Conservation (phyloP, 2,797 vertebrate genomes). For the Coracias cyanogaster region DNA sequence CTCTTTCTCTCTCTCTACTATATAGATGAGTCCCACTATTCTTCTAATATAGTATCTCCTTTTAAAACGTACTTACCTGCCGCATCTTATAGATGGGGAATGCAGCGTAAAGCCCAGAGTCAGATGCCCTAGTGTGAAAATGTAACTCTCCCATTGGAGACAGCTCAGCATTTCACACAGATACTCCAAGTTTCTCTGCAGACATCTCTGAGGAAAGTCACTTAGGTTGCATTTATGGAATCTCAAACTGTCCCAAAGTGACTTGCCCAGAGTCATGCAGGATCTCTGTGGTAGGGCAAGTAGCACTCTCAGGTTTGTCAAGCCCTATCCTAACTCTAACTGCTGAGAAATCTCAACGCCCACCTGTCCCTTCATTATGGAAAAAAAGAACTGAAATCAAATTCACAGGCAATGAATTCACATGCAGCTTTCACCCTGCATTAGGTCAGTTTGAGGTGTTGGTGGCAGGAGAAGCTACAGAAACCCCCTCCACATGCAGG, state of each 20-base stretch:
- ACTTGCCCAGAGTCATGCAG: background rate
- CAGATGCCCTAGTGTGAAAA: background rate
- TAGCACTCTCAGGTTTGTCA: background rate
- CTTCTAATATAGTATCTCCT: background rate
- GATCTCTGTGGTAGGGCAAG: background rate
- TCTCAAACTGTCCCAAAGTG: background rate
- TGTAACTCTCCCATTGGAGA: background rate
- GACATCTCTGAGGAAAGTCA: background rate
- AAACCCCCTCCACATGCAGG: background rate
- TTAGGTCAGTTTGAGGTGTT: background rate
- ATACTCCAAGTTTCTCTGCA: background rate
- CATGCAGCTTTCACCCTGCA: background rate
- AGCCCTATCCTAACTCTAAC: background rate
- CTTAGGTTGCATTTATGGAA: background rate
- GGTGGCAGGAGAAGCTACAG: background rate
- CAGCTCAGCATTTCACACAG: background rate
- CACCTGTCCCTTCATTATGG: background rate
- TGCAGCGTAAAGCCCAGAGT: background rate
- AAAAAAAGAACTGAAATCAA: background rate
- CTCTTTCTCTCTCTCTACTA: background rate
- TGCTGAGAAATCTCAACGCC: background rate
- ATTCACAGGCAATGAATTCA: background rate
- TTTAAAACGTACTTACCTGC: background rate
- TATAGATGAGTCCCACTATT: no score
- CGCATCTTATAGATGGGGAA: background rate